These are phyloP conservation scores for Monoplex corrugatus DNA, from an alignment of 2,888 invertebrate species.

Conservation along the genomic window DNA sequence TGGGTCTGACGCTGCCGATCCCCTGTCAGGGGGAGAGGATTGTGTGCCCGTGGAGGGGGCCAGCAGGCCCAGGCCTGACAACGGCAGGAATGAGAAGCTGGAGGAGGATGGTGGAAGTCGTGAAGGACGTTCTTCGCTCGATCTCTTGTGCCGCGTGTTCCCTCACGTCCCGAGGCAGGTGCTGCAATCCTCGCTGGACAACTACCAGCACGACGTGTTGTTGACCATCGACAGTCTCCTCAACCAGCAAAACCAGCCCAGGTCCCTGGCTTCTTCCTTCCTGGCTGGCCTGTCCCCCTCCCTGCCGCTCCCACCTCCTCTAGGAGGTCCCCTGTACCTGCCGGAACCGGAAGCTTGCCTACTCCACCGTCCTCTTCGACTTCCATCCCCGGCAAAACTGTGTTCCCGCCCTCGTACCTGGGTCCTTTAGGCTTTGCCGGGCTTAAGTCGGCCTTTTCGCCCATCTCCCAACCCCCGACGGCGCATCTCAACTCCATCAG, in stretches of 20 bases:
- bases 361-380: not conserved
- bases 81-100: conserved; percentile 26
- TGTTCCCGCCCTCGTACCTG: conserved; percentile 57
- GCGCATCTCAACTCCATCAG: conserved; percentile 73
- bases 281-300: conserved; percentile 14
- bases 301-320: not conserved
- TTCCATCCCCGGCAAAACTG: conserved; percentile 37
- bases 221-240: conserved; percentile 95
- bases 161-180: conserved; percentile 92
- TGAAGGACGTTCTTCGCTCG: conserved; percentile 85
- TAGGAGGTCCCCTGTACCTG: not conserved
- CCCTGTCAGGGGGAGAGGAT: too few relatives aligned
- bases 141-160: conserved; percentile 93
- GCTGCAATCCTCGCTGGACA: conserved; percentile 91
- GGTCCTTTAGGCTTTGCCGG: conserved; percentile 57
- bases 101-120: not conserved
- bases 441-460: conserved; percentile 79
- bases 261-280: conserved; percentile 46
- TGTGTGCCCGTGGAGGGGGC: not conserved
- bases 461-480: conserved; percentile 71
- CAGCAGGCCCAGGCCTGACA: conserved; percentile 11
- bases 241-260: conserved; percentile 72
- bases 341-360: not conserved
- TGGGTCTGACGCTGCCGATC: not conserved
- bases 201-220: conserved; percentile 93